Percentiles rank a stretch among this genome's conserved stretches.
Evolutionary conservation across 1,140 invertebrate genomes (phyloP).

Genomic region (Apolygus lucorum): DNA sequence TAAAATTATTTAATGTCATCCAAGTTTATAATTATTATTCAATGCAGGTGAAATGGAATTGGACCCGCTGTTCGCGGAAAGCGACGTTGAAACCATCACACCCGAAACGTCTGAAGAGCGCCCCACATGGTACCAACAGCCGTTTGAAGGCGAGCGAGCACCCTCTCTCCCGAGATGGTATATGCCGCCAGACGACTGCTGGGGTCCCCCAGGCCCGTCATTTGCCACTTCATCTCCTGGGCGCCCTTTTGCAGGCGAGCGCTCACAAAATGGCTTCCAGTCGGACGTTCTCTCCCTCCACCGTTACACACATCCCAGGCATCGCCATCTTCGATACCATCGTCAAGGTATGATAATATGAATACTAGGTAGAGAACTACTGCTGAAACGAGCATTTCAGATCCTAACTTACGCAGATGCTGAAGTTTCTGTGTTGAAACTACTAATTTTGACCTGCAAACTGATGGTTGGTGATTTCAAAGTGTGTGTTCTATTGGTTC

Average conservation of each 20-base stretch:
- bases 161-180: background rate
- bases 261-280: background rate
- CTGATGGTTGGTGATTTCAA: too few relatives aligned
- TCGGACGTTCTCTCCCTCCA: background rate
- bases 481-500: too few relatives aligned
- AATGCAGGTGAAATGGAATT: constrained; percentile 43
- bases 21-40: too few relatives aligned
- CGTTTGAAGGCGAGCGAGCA: background rate
- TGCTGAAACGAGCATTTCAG: too few relatives aligned
- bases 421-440: too few relatives aligned
- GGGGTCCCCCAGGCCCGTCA: background rate
- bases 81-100: constrained; percentile 35
- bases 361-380: too few relatives aligned
- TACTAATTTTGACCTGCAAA: too few relatives aligned
- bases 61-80: constrained; percentile 45
- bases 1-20: too few relatives aligned
- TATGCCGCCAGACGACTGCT: background rate
- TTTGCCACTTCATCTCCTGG: background rate
- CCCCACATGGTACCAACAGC: background rate
- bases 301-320: background rate
- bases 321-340: background rate
- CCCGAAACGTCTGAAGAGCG: constrained; percentile 13
- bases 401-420: too few relatives aligned
- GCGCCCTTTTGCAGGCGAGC: background rate
- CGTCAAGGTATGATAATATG: background rate